Evolutionary conservation across 2,797 vertebrate genomes (phyloP).

Genomic region (Cuculus canorus): DNA sequence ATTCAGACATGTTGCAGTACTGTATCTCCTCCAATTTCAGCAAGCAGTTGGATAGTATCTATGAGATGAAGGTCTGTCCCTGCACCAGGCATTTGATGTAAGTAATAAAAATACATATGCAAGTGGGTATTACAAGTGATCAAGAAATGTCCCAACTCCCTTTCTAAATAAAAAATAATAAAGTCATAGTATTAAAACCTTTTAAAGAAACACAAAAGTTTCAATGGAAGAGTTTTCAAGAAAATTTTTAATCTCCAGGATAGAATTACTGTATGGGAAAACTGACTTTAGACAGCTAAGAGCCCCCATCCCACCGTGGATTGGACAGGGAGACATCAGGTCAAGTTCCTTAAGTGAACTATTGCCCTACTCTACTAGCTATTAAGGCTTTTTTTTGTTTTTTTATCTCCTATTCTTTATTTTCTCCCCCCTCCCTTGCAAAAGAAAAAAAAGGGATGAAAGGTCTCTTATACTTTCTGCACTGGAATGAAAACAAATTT

Average conservation of each 20-base stretch:
- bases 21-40: neutral
- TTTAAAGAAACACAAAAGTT: neutral
- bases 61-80: neutral
- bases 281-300: neutral
- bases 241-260: neutral
- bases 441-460: neutral
- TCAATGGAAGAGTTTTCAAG: neutral
- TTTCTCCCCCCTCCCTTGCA: neutral
- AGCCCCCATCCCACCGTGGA: neutral
- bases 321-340: neutral
- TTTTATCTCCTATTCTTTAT: neutral
- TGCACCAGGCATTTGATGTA: neutral
- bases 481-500: constrained; percentile 65
- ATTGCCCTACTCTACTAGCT: neutral
- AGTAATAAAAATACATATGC: neutral
- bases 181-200: neutral
- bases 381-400: neutral
- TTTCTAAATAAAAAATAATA: neutral
- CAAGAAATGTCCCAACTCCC: neutral
- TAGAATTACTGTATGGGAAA: neutral
- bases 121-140: neutral
- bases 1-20: neutral
- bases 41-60: neutral
- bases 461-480: constrained; percentile 44
- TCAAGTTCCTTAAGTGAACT: neutral